Conservation (phyloP, 2,113 vertebrate genomes). For the Ictalurus furcatus region DNA sequence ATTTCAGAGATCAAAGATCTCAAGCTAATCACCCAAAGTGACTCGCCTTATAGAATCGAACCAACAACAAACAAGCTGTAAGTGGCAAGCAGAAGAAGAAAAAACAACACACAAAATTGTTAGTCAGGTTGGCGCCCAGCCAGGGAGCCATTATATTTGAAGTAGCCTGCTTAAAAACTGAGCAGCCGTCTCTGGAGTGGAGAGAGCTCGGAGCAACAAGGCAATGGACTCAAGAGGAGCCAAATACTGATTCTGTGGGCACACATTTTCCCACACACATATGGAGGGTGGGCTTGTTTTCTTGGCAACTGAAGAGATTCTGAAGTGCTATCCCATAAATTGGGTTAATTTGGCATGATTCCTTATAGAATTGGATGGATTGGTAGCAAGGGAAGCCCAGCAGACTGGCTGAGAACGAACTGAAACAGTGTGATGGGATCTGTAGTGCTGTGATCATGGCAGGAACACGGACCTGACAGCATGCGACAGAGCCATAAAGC, state of each 20-base stretch:
- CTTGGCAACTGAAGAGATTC: conserved; percentile 73
- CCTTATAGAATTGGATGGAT: conserved; percentile 70
- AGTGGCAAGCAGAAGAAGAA: conserved; percentile 59
- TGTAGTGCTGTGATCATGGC: conserved; percentile 63
- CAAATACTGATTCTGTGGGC: conserved; percentile 63
- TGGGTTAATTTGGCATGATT: conserved; percentile 78
- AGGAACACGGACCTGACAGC: conserved; percentile 65
- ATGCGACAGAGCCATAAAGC: conserved; percentile 64
- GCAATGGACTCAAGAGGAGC: conserved; percentile 55
- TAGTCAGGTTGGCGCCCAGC: conserved; percentile 60
- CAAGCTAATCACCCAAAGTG: conserved; percentile 62
- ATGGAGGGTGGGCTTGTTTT: conserved; percentile 63
- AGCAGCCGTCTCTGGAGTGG: conserved; percentile 62
- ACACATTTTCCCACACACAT: conserved; percentile 47
- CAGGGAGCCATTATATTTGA: conserved; percentile 67
- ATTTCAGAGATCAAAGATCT: conserved; percentile 62
- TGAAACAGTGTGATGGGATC: conserved; percentile 70
- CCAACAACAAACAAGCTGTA: conserved; percentile 61
- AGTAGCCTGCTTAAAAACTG: conserved; percentile 64
- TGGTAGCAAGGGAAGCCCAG: conserved; percentile 68
- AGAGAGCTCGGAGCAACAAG: conserved; percentile 58
- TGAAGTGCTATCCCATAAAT: conserved; percentile 78
- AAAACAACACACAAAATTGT: conserved; percentile 35
- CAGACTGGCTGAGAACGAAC: conserved; percentile 72
- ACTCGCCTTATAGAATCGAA: conserved; percentile 59